Base-by-base conservation (phyloP, 2,797 vertebrate genomes). In the Alcedo quadribrachys region DNA sequence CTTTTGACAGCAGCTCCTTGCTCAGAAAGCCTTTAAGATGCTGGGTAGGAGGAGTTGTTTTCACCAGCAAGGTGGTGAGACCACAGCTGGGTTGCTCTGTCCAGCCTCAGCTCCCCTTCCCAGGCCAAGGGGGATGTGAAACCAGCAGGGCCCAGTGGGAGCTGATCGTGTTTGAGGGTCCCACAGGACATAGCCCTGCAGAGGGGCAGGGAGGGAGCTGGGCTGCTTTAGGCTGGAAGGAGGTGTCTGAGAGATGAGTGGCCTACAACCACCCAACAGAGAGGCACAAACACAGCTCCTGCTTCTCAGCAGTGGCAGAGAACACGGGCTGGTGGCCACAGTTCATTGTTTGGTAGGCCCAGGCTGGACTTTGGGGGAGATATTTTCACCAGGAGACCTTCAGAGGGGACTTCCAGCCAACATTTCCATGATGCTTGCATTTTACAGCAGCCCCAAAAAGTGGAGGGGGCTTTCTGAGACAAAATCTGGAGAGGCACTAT, bases 131-230 rank as follows among this genome's bases (percentile, higher is more conserved):
- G 3, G 17, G 8, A 67, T 61, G 8, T 43, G 73, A 84, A 81
- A 46, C 17, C 32, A 25, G 11, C 65, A 54, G 71, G 14, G 30
- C 13, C 35, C 30, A 18, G 32, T 42, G 30, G 11, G 5, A 37
- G 42, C 68, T 85, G 51, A 30, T 0, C 0, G 0, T 33, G 82
- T 9, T 24, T 25, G 65, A 69, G 32, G 25, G 9, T 7, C 12
- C 33, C 46, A 24, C n/a, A 79, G 60, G 7, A 62, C 3, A 2
- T 17, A 12, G 4, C 20, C 8, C 7, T 1, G 2, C 12, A 15
- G 50, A 46, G 28, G 46, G 21, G 6, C 21, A 16, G 12, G 35
- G 48, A 50, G 30, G 37, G 19, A 58, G 13, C 22, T 75, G 67
- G 3, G 14, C 40, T 81, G 12, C 8, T 30, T 69, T 24, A 27